Evolutionary conservation across 2,888 invertebrate genomes (phyloP).

Genomic region (Athrips mouffetella): DNA sequence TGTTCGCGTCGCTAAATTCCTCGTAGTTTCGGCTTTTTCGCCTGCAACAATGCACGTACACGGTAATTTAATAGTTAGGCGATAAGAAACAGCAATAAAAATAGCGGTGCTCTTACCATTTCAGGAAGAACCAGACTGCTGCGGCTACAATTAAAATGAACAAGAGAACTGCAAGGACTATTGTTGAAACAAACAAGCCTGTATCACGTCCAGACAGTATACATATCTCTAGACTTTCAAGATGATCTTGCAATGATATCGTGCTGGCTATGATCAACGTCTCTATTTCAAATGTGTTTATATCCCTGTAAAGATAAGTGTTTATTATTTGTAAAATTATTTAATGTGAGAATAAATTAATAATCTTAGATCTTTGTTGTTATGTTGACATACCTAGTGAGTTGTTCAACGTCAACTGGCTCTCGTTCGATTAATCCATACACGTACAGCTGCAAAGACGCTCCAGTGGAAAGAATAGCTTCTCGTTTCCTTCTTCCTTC

Average conservation of each 20-base stretch:
- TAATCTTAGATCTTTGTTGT: too few relatives aligned
- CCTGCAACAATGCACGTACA: slow-evolving; percentile 39
- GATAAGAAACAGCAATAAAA: slow-evolving; percentile 34
- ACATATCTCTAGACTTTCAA: slow-evolving; percentile 47
- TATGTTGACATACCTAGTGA: slow-evolving; percentile 42
- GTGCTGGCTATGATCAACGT: slow-evolving; percentile 46
- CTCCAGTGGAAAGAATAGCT: slow-evolving; percentile 29
- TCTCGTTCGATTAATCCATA: slow-evolving; percentile 56
- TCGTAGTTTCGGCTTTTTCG: slow-evolving; percentile 47
- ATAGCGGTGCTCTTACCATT: slow-evolving; percentile 54
- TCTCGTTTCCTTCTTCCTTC: slow-evolving; percentile 35
- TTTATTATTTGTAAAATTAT: background rate
- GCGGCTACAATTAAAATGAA: slow-evolving; percentile 52
- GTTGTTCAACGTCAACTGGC: slow-evolving; percentile 48
- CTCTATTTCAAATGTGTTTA: slow-evolving; percentile 42
- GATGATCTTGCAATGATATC: slow-evolving; percentile 63
- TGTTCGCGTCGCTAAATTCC: slow-evolving; percentile 51
- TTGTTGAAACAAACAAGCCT: slow-evolving; percentile 61
- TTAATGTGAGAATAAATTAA: background rate
- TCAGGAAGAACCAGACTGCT: slow-evolving; percentile 55
- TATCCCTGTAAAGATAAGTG: slow-evolving; percentile 44
- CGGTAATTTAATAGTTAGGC: slow-evolving; percentile 23
- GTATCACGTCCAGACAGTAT: slow-evolving; percentile 46
- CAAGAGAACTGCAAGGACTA: slow-evolving; percentile 57
- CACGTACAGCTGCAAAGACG: slow-evolving; percentile 53